A percentile compares a stretch with the other conserved stretches of the same genome.
phyloP scores from a whole-genome alignment of 2,888 invertebrate species.

The Poecilobothrus nobilitatus region DNA sequence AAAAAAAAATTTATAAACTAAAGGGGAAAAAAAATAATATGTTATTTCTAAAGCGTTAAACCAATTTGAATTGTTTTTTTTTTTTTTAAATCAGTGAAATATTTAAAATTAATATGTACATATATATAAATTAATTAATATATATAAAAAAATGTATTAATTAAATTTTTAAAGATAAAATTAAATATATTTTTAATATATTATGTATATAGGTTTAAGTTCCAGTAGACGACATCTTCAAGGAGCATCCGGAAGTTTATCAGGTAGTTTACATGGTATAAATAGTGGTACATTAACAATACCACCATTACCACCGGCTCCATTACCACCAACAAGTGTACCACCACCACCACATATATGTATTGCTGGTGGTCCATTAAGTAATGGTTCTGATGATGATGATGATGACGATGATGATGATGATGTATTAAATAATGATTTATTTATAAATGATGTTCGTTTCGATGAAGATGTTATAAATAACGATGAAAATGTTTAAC shows the following conservation, averaged over 20 bases:
- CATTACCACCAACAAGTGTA: slow-evolving; percentile 43
- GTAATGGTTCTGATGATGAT: slow-evolving; percentile 25
- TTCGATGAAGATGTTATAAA: slow-evolving; percentile 34
- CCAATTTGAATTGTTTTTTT: too few species aligned
- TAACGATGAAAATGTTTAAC: slow-evolving; percentile 42
- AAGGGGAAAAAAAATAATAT: too few species aligned
- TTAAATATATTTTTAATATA: too few species aligned
- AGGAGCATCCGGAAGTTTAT: slow-evolving; percentile 41
- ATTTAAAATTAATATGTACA: too few species aligned
- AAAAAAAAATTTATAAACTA: too few species aligned
- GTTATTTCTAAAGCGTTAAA: too few species aligned
- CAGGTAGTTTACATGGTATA: slow-evolving; percentile 44
- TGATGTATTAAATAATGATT: slow-evolving; percentile 31
- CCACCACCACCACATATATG: slow-evolving; percentile 45
- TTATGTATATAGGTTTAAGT: slow-evolving; percentile 36
- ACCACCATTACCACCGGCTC: slow-evolving; percentile 44
- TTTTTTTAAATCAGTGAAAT: too few species aligned
- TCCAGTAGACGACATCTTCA: slow-evolving; percentile 45
- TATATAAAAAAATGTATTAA: too few species aligned
- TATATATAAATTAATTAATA: too few species aligned
- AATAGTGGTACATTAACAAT: slow-evolving; percentile 42
- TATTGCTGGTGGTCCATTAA: slow-evolving; percentile 33
- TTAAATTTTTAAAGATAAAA: too few species aligned
- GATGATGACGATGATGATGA: slow-evolving; percentile 38
- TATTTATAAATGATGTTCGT: slow-evolving; percentile 41